Percentiles rank a stretch among this genome's conserved stretches.
phyloP scores from a whole-genome alignment of 2,888 invertebrate genomes.

The Leptopilina myrica region DNA sequence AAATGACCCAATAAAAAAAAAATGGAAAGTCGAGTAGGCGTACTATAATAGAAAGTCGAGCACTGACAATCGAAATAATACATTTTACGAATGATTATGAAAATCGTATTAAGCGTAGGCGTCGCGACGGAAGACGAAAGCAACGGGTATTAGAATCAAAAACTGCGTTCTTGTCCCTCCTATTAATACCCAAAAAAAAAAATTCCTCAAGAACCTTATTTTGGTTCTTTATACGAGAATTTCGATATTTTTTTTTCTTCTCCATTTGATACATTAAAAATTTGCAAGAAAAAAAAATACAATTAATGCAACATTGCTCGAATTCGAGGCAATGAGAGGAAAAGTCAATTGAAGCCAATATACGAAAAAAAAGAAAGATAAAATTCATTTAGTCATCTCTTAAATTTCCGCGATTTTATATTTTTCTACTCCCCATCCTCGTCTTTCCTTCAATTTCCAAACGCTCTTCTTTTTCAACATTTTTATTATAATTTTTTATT shows the following conservation, averaged over 20 bases:
- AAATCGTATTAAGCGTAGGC: constrained; percentile 43
- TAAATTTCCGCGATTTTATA: constrained; percentile 71
- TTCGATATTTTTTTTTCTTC: not conserved
- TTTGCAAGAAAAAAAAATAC: not conserved
- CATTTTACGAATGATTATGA: constrained; percentile 58
- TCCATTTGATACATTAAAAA: not conserved
- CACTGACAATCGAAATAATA: constrained; percentile 75
- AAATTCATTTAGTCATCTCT: constrained; percentile 61
- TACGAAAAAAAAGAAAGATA: constrained; percentile 49
- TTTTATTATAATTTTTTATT: constrained; percentile 12
- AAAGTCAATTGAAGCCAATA: constrained; percentile 59
- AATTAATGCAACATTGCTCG: constrained; percentile 13
- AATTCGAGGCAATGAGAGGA: constrained; percentile 49
- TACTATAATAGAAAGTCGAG: constrained; percentile 72
- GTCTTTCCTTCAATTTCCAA: constrained; percentile 39
- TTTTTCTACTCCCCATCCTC: constrained; percentile 72
- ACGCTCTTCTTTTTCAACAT: not conserved
- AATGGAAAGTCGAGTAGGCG: constrained; percentile 43
- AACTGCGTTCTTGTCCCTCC: constrained; percentile 25
- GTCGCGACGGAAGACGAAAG: constrained; percentile 40
- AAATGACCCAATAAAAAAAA: constrained; percentile 13
- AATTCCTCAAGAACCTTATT: not conserved
- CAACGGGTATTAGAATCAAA: constrained; percentile 35
- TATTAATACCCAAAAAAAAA: too few species aligned
- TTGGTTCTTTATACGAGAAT: constrained; percentile 22